Conservation (phyloP, 2,113 vertebrate species). For the Chelonoidis abingdonii region DNA sequence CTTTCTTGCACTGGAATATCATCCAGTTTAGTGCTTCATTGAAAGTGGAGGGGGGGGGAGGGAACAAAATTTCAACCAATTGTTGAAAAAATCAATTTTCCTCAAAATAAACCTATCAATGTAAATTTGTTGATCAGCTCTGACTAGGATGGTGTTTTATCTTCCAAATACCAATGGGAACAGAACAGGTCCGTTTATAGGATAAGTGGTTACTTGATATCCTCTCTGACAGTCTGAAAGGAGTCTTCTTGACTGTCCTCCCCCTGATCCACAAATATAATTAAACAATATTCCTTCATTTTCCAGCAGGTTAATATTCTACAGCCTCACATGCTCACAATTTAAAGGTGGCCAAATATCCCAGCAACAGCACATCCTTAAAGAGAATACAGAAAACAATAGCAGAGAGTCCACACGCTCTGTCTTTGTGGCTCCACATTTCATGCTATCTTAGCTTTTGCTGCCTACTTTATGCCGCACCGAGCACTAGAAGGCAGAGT, state of each 20-base stretch:
- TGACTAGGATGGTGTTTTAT: not conserved
- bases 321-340: not conserved
- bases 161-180: not conserved
- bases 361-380: not conserved
- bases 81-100: not conserved
- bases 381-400: not conserved
- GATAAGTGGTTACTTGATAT: not conserved
- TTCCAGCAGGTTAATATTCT: not conserved
- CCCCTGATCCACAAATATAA: rapidly evolving
- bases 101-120: not conserved
- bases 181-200: not conserved
- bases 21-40: not conserved
- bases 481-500: conserved; percentile 62
- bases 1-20: not conserved
- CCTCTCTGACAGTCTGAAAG: not conserved
- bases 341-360: not conserved
- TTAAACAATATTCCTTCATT: not conserved
- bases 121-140: rapidly evolving
- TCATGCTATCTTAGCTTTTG: not conserved
- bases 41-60: not conserved
- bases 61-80: not conserved
- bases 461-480: conserved; percentile 45
- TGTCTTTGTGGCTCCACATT: not conserved
- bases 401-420: not conserved
- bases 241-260: not conserved